phyloP scores from a whole-genome alignment of 1,140 invertebrate genomes.

The Zaprionus lachaisei region DNA sequence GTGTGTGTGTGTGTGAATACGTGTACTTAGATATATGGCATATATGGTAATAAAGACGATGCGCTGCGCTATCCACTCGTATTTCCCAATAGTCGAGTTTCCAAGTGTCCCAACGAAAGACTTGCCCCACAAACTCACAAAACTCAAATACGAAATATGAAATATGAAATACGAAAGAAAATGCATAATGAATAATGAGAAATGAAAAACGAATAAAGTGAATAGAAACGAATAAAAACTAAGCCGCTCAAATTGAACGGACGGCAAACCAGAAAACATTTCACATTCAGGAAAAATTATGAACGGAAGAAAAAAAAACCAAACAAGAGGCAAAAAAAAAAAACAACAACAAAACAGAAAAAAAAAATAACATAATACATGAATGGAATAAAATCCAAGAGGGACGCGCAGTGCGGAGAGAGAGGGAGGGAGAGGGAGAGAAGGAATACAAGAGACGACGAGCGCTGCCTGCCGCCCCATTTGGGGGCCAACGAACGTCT shows the following conservation, averaged over 20 bases:
- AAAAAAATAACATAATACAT: conserved; percentile 40
- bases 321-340: conserved; percentile 22
- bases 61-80: conserved; percentile 22
- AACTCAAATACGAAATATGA: conserved; percentile 36
- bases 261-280: conserved; percentile 46
- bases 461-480: conserved; percentile 27
- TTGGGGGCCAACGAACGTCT: conserved; percentile 77
- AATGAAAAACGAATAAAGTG: conserved; percentile 39
- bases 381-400: conserved; percentile 47
- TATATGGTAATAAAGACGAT: conserved; percentile 32
- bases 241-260: conserved; percentile 34
- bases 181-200: conserved; percentile 51
- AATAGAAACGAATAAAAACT: conserved; percentile 39
- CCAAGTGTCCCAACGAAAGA: conserved; percentile 32
- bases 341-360: conserved; percentile 37
- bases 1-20: background rate
- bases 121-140: conserved; percentile 22
- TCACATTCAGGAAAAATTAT: conserved; percentile 62
- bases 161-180: conserved; percentile 20
- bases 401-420: conserved; percentile 6
- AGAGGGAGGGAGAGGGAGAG: background rate
- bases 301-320: conserved; percentile 47
- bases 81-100: conserved; percentile 33
- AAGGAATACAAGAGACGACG: conserved; percentile 11
- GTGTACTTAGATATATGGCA: conserved; percentile 5